Percentiles rank a stretch among this genome's conserved stretches.
These are phyloP conservation scores for Manis javanica DNA, from an alignment of 2,797 vertebrate species.

Conservation along the genomic window DNA sequence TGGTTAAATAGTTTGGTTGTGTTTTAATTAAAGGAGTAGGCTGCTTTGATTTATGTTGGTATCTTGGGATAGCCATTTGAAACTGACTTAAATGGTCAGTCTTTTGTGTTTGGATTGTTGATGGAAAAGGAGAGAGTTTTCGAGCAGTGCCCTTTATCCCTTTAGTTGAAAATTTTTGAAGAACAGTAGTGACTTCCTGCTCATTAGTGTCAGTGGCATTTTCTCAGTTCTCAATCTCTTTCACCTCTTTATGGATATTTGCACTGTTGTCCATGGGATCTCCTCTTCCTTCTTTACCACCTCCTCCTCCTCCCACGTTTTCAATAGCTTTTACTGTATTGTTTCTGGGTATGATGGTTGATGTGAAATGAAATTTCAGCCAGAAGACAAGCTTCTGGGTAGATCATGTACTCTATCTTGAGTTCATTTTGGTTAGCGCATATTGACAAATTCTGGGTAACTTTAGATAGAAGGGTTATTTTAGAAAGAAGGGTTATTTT, in stretches of 20 bases:
- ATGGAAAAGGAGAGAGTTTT: not conserved
- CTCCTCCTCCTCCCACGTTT: too few species aligned
- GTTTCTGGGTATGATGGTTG: not conserved
- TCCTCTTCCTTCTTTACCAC: not conserved
- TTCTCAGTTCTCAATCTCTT: not conserved
- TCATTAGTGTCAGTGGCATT: not conserved
- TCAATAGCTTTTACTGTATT: not conserved
- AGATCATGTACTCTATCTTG: not conserved
- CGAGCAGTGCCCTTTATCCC: not conserved
- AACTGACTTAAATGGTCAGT: not conserved
- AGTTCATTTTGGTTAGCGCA: not conserved
- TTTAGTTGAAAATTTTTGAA: not conserved
- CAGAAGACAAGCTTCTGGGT: not conserved
- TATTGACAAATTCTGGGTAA: not conserved
- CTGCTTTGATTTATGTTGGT: not conserved
- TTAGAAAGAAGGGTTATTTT: not conserved
- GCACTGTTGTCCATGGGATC: not conserved
- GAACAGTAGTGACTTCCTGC: not conserved
- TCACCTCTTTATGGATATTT: not conserved
- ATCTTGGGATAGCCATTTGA: not conserved
- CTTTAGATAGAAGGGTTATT: not conserved
- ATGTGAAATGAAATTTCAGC: not conserved
- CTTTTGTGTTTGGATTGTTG: not conserved
- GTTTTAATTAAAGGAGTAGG: not conserved
- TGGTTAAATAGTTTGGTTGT: not conserved